Conservation (phyloP, 2,888 invertebrate genomes). For the Lochmaea capreae region DNA sequence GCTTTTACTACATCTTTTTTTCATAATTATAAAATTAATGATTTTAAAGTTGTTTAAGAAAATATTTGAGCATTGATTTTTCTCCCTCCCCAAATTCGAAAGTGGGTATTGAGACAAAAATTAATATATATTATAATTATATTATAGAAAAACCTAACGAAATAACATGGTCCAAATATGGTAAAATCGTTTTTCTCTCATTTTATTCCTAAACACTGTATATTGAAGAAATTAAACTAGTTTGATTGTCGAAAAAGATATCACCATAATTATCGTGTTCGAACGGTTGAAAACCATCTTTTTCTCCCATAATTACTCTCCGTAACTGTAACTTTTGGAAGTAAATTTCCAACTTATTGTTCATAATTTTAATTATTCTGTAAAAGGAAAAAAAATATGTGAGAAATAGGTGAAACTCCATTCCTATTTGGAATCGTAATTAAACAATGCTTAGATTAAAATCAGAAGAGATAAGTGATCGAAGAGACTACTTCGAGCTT, state of each 20-base stretch:
- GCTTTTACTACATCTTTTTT: too few relatives aligned
- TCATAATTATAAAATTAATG: too few relatives aligned
- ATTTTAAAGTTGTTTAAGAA: too few relatives aligned
- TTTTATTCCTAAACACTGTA: background rate
- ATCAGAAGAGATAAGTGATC: conserved; percentile 5
- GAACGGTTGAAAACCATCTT: conserved; percentile 37
- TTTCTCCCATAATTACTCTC: conserved; percentile 45
- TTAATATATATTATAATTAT: too few relatives aligned
- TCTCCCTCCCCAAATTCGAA: too few relatives aligned
- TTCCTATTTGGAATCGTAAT: conserved; percentile 28
- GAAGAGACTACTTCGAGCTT: background rate
- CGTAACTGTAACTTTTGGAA: conserved; percentile 50
- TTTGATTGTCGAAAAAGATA: conserved; percentile 32
- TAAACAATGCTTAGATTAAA: conserved; percentile 27
- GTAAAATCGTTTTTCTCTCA: too few relatives aligned
- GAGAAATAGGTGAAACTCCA: conserved; percentile 53
- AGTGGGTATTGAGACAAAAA: too few relatives aligned
- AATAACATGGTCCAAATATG: background rate
- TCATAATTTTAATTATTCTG: conserved; percentile 52
- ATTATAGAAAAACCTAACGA: too few relatives aligned
- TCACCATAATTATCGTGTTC: conserved; percentile 35
- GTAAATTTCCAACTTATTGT: conserved; percentile 49
- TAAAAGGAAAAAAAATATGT: conserved; percentile 51
- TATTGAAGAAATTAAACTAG: background rate
- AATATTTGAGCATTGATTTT: too few relatives aligned